Evolutionary conservation across 30 jellyfish, hydroid and myxozoan genomes (phyloP).

Genomic region (Aurelia coerulea): DNA sequence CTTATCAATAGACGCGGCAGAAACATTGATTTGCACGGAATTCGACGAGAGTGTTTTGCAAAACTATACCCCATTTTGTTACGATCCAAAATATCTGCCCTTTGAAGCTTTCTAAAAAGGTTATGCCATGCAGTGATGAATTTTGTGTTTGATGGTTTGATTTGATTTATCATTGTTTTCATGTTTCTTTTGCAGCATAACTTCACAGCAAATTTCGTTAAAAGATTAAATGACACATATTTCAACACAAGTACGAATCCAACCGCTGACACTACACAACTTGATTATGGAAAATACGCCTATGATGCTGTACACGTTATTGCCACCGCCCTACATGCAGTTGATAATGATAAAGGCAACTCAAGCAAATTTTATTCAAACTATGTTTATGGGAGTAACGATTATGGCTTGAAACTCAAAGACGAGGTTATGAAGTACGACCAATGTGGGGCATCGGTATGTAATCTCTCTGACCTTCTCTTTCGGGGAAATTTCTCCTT

Average conservation of each 20-base stretch:
- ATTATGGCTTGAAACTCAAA: conserved; percentile 28
- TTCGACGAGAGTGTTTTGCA: too few species aligned
- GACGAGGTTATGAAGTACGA: conserved; percentile 34
- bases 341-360: conserved; percentile 41
- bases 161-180: too few species aligned
- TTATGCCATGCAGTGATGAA: too few species aligned
- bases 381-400: conserved; percentile 61
- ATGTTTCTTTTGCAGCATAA: conserved; percentile 15
- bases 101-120: too few species aligned
- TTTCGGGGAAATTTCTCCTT: not conserved
- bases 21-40: too few species aligned
- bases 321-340: conserved; percentile 65
- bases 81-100: too few species aligned
- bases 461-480: not conserved
- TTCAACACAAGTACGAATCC: conserved; percentile 56
- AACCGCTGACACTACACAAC: not conserved
- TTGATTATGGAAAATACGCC: conserved; percentile 44
- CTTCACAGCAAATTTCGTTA: conserved; percentile 29
- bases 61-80: too few species aligned
- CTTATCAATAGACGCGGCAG: too few species aligned
- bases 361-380: conserved; percentile 36
- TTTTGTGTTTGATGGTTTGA: too few species aligned
- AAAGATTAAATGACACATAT: conserved; percentile 33
- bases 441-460: conserved; percentile 78
- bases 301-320: conserved; percentile 74